Evolutionary conservation across 1,140 invertebrate genomes (phyloP), one percentile per base, ranked within the genome.

Genomic region (Chrysomallon squamiferum): DNA sequence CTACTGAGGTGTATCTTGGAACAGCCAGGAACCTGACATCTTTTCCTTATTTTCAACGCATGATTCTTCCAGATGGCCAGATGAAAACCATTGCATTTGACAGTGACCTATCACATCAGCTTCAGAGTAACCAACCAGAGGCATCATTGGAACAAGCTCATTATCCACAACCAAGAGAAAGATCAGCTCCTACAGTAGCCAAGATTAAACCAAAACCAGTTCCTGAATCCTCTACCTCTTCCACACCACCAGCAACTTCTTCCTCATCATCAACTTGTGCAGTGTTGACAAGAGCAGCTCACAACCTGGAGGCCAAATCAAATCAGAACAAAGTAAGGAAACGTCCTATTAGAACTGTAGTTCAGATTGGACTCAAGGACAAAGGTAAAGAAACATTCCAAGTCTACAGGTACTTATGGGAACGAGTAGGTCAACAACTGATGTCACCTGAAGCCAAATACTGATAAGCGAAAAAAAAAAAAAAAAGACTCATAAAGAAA

Each of bases 11-110:
- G 25, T 66, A 47, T 9, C 45, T 60, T 18, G 54, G 38, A n/a
- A 62, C 47, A 6, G 47, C 50, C 25, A 56, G 52, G 9, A 70
- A 60, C 45, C 58, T 73, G 38, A 61, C 71, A 1, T 15, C 62
- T 22, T 73, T 73, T 30, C 71, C 71, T 5, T 73, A 73, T 45
- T 65, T 66, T 25, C 68, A 67, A 30, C 60, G 68, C 52, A 67
- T 73, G 62, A 43, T 73, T 6, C 52, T 73, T 2, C 65, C 68
- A 18, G 61, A 73, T 57, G 68, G 68, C 5, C 62, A 73, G 38
- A 66, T 60, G 43, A 38, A 33, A 20, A 65, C 62, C 7, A 30
- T 65, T 2, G 54, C 52, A 4, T 56, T 56, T 25, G 56, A 65
- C 52, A 22, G 35, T 38, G 35, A 25, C 27, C 32, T 30, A 1